Evolutionary conservation across 1,140 invertebrate genomes (phyloP), one percentile per base, ranked within the genome.

Genomic region (Chlorops oryzae): DNA sequence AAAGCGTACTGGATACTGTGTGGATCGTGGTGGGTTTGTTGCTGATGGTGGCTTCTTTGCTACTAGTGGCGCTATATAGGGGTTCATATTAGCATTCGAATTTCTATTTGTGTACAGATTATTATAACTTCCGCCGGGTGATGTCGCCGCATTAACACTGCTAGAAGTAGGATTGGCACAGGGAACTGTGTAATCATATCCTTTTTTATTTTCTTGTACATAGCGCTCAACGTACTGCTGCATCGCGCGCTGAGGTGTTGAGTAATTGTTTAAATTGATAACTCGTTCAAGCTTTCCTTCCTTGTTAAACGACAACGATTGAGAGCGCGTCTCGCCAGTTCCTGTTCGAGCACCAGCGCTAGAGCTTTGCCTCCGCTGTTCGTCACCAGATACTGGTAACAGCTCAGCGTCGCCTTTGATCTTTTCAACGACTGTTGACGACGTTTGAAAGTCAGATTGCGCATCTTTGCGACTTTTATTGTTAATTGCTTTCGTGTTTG

Each of bases 321-420:
- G 50, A 9, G 50, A 51, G 17, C 27, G 38, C 12, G n/a, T n/a
- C n/a, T n/a, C n/a, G n/a, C n/a, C n/a, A n/a, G n/a, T n/a, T n/a
- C n/a, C n/a, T n/a, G n/a, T n/a, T n/a, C n/a, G n/a, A n/a, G n/a
- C n/a, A n/a, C n/a, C n/a, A n/a, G n/a, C n/a, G n/a, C n/a, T n/a
- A n/a, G 41, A 17, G 25, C 21, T 51, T 17, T 40, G n/a, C 34
- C 39, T 22, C 28, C 17, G 12, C 47, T 47, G 12, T 25, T 48
- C 17, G 28, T 51, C 17, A 47, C 23, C n/a, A n/a, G n/a, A n/a
- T 35, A 12, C 34, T 1, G 63, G 61, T 51, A 70, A 27, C 34
- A 69, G 46, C 38, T 70, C 66, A 37, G 66, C 66, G 58, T 70
- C 66, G 32, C 66, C 66, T 35, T 63, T 63, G 24, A 70, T 70